Percentiles rank a stretch among this genome's conserved stretches.
These are phyloP conservation scores for Chymomyza procnemis DNA, from an alignment of 2,888 invertebrate genomes.

Conservation along the genomic window DNA sequence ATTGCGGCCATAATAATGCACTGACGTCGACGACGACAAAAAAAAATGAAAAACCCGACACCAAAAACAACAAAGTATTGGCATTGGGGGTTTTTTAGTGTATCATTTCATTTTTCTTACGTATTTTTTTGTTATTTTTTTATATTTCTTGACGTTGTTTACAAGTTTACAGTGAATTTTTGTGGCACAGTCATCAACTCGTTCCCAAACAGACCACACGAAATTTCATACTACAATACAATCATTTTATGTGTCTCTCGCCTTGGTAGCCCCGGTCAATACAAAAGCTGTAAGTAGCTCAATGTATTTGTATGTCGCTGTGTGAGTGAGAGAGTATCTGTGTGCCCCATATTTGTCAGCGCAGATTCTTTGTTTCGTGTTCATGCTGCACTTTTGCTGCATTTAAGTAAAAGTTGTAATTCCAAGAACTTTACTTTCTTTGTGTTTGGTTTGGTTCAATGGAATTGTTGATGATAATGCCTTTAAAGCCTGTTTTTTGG, in stretches of 20 bases:
- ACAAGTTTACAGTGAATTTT: constrained; percentile 57
- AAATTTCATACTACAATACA: constrained; percentile 34
- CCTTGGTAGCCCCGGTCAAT: constrained; percentile 22
- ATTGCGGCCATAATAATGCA: constrained; percentile 61
- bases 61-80: constrained; percentile 33
- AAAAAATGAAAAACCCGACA: constrained; percentile 19
- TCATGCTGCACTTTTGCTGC: constrained; percentile 21
- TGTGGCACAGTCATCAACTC: constrained; percentile 65
- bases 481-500: neutral
- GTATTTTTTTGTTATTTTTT: constrained; percentile 13
- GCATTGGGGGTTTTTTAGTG: constrained; percentile 43
- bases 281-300: constrained; percentile 46
- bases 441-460: constrained; percentile 19
- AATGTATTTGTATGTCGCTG: constrained; percentile 15
- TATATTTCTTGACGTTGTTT: constrained; percentile 37
- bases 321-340: neutral
- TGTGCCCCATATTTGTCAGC: constrained; percentile 41
- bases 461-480: neutral
- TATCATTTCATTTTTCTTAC: constrained; percentile 2
- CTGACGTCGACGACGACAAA: constrained; percentile 46
- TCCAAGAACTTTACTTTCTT: constrained; percentile 7
- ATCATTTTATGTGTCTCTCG: constrained; percentile 35
- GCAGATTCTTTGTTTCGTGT: constrained; percentile 33
- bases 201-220: constrained; percentile 37
- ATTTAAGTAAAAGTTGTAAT: constrained; percentile 27